phyloP scores from a whole-genome alignment of 2,888 invertebrate species.

The Cephalotes varians region DNA sequence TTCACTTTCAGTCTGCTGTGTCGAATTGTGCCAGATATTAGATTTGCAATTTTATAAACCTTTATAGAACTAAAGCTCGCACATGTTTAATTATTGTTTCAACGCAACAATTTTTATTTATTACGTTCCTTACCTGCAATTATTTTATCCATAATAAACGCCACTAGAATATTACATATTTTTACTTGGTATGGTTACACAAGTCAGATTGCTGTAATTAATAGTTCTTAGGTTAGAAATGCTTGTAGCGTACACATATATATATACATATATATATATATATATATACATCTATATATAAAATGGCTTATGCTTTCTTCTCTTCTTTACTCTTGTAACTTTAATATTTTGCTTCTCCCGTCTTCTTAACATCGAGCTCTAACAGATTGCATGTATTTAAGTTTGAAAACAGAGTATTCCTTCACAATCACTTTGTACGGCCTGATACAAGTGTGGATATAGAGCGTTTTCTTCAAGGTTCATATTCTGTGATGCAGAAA shows the following conservation, averaged over 20 bases:
- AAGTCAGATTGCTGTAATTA: conserved; percentile 4
- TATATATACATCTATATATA: conserved; percentile 14
- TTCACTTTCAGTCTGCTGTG: conserved; percentile 3
- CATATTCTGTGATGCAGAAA: conserved; percentile 14
- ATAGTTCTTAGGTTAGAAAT: conserved; percentile 42
- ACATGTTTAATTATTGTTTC: not conserved
- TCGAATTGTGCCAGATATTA: not conserved
- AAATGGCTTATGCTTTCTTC: conserved; percentile 65
- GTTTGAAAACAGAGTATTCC: conserved; percentile 20
- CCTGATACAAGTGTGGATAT: conserved; percentile 23
- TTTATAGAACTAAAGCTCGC: not conserved
- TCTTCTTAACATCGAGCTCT: conserved; percentile 15
- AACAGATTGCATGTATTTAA: conserved; percentile 36
- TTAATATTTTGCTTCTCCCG: conserved; percentile 51
- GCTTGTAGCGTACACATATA: conserved; percentile 61
- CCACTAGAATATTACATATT: not conserved
- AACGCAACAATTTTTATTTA: not conserved
- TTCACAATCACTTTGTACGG: conserved; percentile 20
- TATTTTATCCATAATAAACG: not conserved
- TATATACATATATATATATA: no score
- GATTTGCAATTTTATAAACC: not conserved
- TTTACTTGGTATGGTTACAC: not conserved
- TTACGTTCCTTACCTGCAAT: not conserved
- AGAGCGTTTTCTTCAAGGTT: conserved; percentile 13
- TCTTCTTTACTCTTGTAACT: conserved; percentile 46